A percentile compares a stretch with the other conserved stretches of the same genome.
Evolutionary conservation across 2,113 vertebrate genomes (phyloP).

Genomic region (Mola mola): DNA sequence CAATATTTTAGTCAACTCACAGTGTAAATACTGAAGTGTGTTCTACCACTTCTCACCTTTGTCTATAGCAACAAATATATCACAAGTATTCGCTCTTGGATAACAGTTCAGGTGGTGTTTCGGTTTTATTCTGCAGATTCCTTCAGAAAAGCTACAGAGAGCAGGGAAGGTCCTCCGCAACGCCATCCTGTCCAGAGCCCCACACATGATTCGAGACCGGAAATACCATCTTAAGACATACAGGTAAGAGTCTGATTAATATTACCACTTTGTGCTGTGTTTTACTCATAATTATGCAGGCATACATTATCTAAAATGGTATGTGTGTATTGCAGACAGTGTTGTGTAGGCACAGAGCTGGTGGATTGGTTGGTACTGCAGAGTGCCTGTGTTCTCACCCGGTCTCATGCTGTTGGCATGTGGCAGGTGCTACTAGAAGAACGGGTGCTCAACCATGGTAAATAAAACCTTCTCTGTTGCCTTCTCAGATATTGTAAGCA

Average conservation of each 20-base stretch:
- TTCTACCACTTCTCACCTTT: too few relatives aligned
- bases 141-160: slow-evolving; percentile 95
- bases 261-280: not conserved
- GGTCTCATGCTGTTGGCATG: slow-evolving; percentile 95
- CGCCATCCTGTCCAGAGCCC: slow-evolving; percentile 91
- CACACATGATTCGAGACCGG: slow-evolving; percentile 98
- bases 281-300: not conserved
- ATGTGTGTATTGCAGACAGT: slow-evolving; percentile 84
- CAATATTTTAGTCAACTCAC: not conserved
- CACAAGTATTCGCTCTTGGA: too few relatives aligned
- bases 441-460: slow-evolving; percentile 94
- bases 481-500: not conserved
- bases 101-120: not conserved
- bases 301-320: not conserved
- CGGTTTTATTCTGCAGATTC: slow-evolving; percentile 81
- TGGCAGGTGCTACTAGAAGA: slow-evolving; percentile 97
- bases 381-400: slow-evolving; percentile 93
- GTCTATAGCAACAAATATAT: too few relatives aligned
- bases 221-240: slow-evolving; percentile 99
- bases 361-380: slow-evolving; percentile 98
- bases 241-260: slow-evolving; percentile 78
- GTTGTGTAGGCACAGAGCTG: slow-evolving; percentile 96
- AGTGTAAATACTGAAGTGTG: not conserved
- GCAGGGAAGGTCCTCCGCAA: slow-evolving; percentile 94
- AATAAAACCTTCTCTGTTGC: slow-evolving; percentile 3